Evolutionary conservation across 2,888 invertebrate genomes (phyloP).

Genomic region (Andrena haemorrhoa): DNA sequence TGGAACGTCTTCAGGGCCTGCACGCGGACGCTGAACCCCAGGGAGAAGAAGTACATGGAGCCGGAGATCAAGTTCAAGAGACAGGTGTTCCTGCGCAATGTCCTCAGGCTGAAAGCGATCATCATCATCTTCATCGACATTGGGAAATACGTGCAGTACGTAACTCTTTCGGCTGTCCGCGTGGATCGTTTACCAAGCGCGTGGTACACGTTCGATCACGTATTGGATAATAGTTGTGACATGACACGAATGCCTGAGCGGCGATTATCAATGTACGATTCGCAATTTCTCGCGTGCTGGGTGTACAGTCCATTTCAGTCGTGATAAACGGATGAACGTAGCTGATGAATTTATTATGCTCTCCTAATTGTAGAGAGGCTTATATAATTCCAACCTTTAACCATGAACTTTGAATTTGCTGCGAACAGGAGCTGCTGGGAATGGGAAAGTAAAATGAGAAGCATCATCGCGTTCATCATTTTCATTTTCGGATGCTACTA

Average conservation of each 20-base stretch:
- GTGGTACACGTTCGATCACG: background rate
- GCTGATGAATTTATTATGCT: no score
- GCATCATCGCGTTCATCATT: conserved; percentile 92
- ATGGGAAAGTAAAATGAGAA: conserved; percentile 97
- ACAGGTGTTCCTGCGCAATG: conserved; percentile 96
- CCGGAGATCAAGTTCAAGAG: conserved; percentile 98
- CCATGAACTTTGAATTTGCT: background rate
- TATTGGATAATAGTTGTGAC: background rate
- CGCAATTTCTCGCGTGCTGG: background rate
- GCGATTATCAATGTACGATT: conserved; percentile 18
- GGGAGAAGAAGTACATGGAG: conserved; percentile 97
- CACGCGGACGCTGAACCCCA: conserved; percentile 96
- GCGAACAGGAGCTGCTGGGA: conserved; percentile 94
- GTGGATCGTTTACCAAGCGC: background rate
- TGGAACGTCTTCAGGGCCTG: conserved; percentile 98
- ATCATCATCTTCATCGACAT: conserved; percentile 95
- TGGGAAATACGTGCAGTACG: conserved; percentile 96
- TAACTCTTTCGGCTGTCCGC: background rate
- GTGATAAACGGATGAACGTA: background rate
- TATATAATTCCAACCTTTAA: background rate
- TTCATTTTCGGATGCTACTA: conserved; percentile 97
- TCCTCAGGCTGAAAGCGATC: conserved; percentile 95
- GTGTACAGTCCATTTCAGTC: background rate
- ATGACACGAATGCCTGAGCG: background rate
- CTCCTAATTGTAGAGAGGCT: no score